A percentile compares a stretch with the other conserved stretches of the same genome.
phyloP scores from a whole-genome alignment of 2,888 invertebrate species.

The Tipula lateralis region DNA sequence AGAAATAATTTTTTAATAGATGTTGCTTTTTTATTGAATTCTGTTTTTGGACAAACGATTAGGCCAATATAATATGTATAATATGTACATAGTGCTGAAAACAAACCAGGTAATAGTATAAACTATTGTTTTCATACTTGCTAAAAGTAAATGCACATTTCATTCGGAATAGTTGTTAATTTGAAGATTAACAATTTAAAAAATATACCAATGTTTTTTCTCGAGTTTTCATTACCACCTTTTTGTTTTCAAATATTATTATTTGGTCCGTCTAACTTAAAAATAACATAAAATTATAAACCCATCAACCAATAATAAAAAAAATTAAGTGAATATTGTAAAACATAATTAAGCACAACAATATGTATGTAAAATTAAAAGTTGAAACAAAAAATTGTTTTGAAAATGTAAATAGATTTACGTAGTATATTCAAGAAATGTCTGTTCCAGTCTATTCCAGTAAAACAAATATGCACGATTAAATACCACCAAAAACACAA shows the following conservation, averaged over 20 bases:
- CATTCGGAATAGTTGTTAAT: too few relatives aligned
- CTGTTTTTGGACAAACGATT: too few relatives aligned
- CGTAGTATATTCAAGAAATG: background rate
- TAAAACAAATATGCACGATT: background rate
- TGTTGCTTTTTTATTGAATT: too few relatives aligned
- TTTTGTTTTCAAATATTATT: background rate
- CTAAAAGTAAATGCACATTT: too few relatives aligned
- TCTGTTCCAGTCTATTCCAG: background rate
- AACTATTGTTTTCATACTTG: too few relatives aligned
- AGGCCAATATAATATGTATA: too few relatives aligned
- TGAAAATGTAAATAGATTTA: background rate
- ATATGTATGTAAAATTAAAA: background rate
- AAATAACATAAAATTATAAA: background rate
- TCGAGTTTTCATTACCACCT: background rate
- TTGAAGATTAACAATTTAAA: too few relatives aligned
- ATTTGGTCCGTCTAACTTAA: background rate
- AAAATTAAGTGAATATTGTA: background rate
- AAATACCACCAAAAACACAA: background rate
- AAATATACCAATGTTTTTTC: background rate
- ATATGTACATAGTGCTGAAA: too few relatives aligned
- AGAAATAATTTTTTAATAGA: too few relatives aligned
- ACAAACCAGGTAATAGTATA: too few relatives aligned
- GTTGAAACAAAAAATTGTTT: background rate
- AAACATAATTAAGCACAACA: background rate
- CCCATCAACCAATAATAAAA: background rate